Evolutionary conservation across 1,140 invertebrate species (phyloP).

Genomic region (Leptopilina boulardi): DNA sequence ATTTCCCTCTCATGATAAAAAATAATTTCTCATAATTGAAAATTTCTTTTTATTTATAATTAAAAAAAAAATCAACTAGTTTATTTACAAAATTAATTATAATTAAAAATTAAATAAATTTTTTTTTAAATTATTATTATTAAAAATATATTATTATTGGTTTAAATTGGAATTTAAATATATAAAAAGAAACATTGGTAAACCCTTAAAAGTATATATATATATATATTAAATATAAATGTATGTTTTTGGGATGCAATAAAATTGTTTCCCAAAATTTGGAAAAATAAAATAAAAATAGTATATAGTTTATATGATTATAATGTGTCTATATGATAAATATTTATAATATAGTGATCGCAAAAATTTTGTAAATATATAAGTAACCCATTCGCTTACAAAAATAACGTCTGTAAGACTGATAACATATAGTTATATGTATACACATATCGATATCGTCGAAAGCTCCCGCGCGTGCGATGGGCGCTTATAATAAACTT

Average conservation of each 20-base stretch:
- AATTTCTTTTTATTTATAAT: too few relatives aligned
- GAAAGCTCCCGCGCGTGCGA: neutral
- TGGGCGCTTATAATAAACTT: constrained; percentile 3
- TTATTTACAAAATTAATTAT: too few relatives aligned
- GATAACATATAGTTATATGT: constrained; percentile 6
- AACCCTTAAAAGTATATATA: neutral
- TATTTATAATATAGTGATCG: neutral
- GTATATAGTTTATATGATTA: neutral
- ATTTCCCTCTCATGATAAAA: too few relatives aligned
- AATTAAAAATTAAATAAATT: too few relatives aligned
- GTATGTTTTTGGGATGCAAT: neutral
- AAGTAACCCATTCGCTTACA: constrained; percentile 25
- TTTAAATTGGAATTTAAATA: neutral
- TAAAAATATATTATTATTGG: too few relatives aligned
- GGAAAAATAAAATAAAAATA: neutral
- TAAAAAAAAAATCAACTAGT: too few relatives aligned
- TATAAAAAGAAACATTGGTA: neutral
- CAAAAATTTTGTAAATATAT: constrained; percentile 12
- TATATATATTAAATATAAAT: too few relatives aligned
- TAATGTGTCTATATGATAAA: constrained; percentile 9
- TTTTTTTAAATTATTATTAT: too few relatives aligned
- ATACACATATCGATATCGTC: constrained; percentile 29
- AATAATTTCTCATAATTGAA: too few relatives aligned
- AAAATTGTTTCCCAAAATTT: neutral
- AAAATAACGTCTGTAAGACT: constrained; percentile 22